A percentile compares a stretch with the other conserved stretches of the same genome.
phyloP scores from a whole-genome alignment of 2,113 vertebrate genomes.

The Corvus cornix region DNA sequence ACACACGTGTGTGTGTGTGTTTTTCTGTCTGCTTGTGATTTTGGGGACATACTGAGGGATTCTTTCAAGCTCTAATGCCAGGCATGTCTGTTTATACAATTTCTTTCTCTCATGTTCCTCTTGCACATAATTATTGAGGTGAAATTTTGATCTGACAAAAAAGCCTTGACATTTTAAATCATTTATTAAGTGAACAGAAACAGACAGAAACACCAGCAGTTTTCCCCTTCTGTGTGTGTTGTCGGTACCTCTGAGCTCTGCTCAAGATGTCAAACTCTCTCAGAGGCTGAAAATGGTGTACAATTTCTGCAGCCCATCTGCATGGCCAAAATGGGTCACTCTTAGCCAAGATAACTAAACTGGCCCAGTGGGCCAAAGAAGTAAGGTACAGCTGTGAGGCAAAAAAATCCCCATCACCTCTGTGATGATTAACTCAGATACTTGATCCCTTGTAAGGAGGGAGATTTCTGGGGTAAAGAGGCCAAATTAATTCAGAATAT shows the following conservation, averaged over 20 bases:
- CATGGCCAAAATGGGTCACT: background rate
- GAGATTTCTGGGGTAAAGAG: background rate
- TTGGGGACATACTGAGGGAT: background rate
- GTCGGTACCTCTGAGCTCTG: background rate
- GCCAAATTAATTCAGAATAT: background rate
- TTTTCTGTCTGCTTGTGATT: background rate
- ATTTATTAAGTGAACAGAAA: background rate
- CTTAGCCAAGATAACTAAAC: background rate
- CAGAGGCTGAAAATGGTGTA: background rate
- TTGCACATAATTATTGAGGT: background rate
- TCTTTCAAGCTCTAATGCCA: background rate
- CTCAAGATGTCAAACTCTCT: background rate
- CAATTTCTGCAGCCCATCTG: background rate
- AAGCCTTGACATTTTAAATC: background rate
- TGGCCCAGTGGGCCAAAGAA: background rate
- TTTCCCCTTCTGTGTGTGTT: background rate
- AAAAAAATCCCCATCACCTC: background rate
- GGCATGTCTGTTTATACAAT: background rate
- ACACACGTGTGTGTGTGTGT: rapidly evolving
- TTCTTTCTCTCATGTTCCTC: background rate
- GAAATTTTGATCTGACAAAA: background rate
- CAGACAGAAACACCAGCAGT: background rate
- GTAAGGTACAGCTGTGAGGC: background rate
- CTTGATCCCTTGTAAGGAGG: background rate
- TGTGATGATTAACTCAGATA: background rate